Evolutionary conservation across 2,888 invertebrate genomes (phyloP), one percentile per base, ranked within the genome.

Genomic region (Cerceris rybyensis): DNA sequence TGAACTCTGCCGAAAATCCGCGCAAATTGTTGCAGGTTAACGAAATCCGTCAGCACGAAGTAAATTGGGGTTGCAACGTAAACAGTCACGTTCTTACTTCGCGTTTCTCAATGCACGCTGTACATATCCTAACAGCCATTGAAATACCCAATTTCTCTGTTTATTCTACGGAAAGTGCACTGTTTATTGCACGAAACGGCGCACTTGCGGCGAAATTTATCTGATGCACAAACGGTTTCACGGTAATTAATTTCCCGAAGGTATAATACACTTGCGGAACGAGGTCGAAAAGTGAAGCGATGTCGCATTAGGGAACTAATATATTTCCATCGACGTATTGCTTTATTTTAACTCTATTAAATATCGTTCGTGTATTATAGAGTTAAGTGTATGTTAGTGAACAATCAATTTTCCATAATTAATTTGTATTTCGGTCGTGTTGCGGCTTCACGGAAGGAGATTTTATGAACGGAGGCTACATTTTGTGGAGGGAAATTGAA

Each of bases 1-100:
- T 59, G 60, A 69, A 69, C 59, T 69, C 60, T 69, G 54, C 60
- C 60, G 69, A 61, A 69, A 69, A 69, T 69, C 43, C 60, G 42
- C 7, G 42, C 52, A 42, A 8, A 13, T 28, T 28, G 69, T 43
- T 41, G 14, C 11, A 28, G 69, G n/a, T 50, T 17, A 61, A 69
- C 69, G 54, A 60, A 60, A 17, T 42, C 17, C 60, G 69, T 69
- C 69, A 61, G 52, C 42, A 42, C 42, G 52, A 14, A 69, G 28
- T 54, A 69, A 52, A 50, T 59, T n/a, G 69, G 60, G 52, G 41
- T 60, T 43, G 52, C 17, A 54, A n/a, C 43, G 54, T 43, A 50
- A 50, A 43, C 41, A n/a, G 52, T 52, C 54, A 13, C 14, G 69
- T 61, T 69, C 69, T 69, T 69, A 69, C 52, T 60, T 14, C 2